Base-by-base conservation (phyloP, 2,888 invertebrate genomes). In the Caenorhabditis virilis region DNA sequence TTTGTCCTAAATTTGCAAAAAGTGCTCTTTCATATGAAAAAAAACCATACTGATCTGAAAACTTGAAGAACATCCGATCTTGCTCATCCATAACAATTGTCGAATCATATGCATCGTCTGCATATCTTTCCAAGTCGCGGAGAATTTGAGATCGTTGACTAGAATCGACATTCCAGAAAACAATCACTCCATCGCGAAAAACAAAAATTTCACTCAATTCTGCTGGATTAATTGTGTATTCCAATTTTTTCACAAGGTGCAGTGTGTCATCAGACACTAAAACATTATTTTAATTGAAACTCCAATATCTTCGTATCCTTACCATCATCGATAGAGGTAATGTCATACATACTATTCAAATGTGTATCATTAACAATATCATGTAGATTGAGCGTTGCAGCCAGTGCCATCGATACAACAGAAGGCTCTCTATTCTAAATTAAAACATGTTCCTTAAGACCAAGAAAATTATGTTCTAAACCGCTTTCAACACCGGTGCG, bases 181-280 rank as follows among this genome's bases (percentile, higher is more conserved):
- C 78, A 35, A 78, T 69, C 15, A 78, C 80, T 6, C 80, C 80
- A 46, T 79, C 79, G 36, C 60, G 62, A 58, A 79, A 79, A 36
- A 78, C 57, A 46, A 74, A 79, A 22, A 70, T 67, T 39, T 78
- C 78, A 43, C 69, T 72, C n/a, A 70, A 41, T 23, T 70, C 71
- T 23, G 60, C 61, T 16, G 69, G 61, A 33, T 71, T 67, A 41
- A 78, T 76, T 11, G 60, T 60, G 48, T 78, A 79, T 49, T 78
- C 72, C 15, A 65, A 45, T 30, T 69, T 70, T 47, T 76, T 74
- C 16, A 65, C 62, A 13, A 79, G 49, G 54, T 79, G 78, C 18
- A 78, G 57, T 1, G 72, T 74, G 41, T 78, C 75, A 38, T 77
- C 78, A 16, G 65, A 69, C 27, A 78, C 78, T 78, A 50, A 52